These are phyloP conservation scores for Acleris sparsana DNA, from an alignment of 2,888 invertebrate genomes.

Conservation along the genomic window DNA sequence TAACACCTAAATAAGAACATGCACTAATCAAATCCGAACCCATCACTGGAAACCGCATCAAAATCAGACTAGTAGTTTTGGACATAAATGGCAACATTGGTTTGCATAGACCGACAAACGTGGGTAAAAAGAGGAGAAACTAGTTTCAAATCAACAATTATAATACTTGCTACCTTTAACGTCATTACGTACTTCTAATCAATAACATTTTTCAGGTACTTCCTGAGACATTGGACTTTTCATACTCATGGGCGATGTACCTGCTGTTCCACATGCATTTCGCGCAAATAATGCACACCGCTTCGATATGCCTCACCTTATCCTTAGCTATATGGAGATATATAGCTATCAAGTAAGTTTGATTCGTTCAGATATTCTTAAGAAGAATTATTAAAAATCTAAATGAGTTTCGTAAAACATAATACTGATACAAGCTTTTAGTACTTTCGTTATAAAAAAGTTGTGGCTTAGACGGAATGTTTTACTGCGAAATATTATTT, in stretches of 20 bases:
- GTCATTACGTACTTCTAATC: background rate
- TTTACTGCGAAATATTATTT: constrained; percentile 11
- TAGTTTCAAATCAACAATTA: background rate
- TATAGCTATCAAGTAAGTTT: constrained; percentile 90
- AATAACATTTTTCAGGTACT: constrained; percentile 56
- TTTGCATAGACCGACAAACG: no score
- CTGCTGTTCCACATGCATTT: constrained; percentile 92
- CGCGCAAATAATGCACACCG: constrained; percentile 91
- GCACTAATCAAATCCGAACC: no score
- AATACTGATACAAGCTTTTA: no score
- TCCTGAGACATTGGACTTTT: constrained; percentile 73
- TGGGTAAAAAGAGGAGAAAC: no score
- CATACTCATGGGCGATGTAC: constrained; percentile 87
- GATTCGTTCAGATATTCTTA: background rate
- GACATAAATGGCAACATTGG: no score
- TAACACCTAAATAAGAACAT: no score
- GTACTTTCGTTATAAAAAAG: no score
- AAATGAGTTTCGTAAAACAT: no score
- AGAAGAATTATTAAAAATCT: constrained; percentile 1
- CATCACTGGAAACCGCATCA: no score
- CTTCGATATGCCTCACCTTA: constrained; percentile 91
- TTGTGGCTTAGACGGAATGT: background rate
- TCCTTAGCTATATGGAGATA: constrained; percentile 94
- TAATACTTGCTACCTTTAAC: no score
- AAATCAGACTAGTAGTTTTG: no score